These are phyloP conservation scores for Platycercus adscitus DNA, from an alignment of 2,113 vertebrate species.

Conservation along the genomic window DNA sequence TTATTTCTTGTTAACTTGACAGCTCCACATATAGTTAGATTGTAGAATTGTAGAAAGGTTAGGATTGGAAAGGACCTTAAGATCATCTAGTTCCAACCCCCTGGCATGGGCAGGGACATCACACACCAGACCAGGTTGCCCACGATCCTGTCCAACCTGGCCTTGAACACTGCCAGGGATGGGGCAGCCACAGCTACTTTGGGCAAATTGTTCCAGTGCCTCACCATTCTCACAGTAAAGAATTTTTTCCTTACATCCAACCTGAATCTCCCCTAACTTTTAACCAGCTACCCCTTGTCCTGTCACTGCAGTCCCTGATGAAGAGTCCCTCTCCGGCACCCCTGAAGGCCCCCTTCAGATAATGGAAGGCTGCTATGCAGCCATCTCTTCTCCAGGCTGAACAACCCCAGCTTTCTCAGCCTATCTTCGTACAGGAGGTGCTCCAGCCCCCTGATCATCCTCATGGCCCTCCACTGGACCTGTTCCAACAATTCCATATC, in stretches of 20 bases:
- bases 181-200: not conserved
- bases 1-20: not conserved
- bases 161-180: not conserved
- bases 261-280: not conserved
- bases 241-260: not conserved
- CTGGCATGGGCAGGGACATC: not conserved
- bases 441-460: not conserved
- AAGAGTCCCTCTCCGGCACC: not conserved
- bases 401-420: not conserved
- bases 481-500: not conserved
- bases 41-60: not conserved
- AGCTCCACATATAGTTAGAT: not conserved
- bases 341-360: not conserved
- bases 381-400: not conserved
- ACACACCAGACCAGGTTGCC: not conserved
- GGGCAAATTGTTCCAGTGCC: not conserved
- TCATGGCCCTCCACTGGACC: not conserved
- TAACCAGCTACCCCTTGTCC: not conserved
- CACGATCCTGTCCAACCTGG: not conserved
- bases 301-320: not conserved
- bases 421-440: not conserved
- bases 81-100: not conserved
- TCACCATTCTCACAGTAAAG: not conserved
- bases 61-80: not conserved
- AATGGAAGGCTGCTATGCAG: not conserved